Conservation (phyloP, 2,797 vertebrate genomes). For the Myotis vivesi region DNA sequence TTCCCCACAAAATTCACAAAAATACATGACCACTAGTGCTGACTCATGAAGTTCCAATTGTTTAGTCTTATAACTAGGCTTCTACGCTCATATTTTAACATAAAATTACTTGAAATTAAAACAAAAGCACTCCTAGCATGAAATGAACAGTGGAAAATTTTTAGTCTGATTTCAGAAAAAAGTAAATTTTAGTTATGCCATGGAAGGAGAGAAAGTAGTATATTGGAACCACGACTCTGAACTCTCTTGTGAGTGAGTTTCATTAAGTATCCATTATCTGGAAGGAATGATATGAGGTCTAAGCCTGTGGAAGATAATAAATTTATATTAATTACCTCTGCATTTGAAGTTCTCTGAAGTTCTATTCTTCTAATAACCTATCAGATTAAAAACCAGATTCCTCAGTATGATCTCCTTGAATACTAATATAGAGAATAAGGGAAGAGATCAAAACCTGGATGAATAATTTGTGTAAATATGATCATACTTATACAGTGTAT, state of each 20-base stretch:
- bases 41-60: neutral
- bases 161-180: neutral
- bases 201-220: neutral
- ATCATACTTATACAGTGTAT: neutral
- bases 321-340: neutral
- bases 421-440: neutral
- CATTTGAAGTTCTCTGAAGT: constrained; percentile 21
- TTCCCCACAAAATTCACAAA: neutral
- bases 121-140: neutral
- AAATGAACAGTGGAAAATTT: neutral
- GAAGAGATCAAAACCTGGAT: neutral
- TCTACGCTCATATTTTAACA: neutral
- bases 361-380: neutral
- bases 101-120: constrained; percentile 18
- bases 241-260: neutral
- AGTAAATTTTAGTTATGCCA: neutral
- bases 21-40: neutral
- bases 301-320: neutral
- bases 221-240: neutral
- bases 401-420: neutral
- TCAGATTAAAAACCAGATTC: neutral
- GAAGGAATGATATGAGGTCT: neutral
- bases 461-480: neutral
- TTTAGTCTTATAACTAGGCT: neutral
- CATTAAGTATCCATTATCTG: neutral